Percentiles rank a stretch among this genome's conserved stretches.
Conservation (phyloP, 2,888 invertebrate genomes). For the Candidula unifasciata region DNA sequence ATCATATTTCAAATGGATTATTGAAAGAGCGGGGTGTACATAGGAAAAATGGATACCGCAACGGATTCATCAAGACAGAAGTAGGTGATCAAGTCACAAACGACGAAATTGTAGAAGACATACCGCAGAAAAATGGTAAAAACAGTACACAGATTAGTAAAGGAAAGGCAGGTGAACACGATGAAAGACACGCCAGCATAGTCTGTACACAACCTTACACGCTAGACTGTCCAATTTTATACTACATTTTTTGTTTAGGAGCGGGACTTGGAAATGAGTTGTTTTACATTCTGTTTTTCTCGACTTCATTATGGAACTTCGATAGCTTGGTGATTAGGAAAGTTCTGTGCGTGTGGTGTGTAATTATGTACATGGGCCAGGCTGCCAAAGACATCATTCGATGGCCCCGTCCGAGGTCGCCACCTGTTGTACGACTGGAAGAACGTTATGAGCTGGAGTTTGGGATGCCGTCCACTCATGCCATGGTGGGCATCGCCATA, state of each 20-base stretch:
- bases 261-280: conserved; percentile 93
- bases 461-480: conserved; percentile 96
- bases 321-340: conserved; percentile 91
- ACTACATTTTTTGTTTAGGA: conserved; percentile 89
- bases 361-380: conserved; percentile 81
- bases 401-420: conserved; percentile 87
- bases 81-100: neutral
- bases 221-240: conserved; percentile 82
- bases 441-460: conserved; percentile 93
- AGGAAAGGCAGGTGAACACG: neutral
- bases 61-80: neutral
- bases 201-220: conserved; percentile 52
- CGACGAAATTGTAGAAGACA: neutral
- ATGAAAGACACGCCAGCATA: neutral
- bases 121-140: neutral
- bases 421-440: conserved; percentile 90
- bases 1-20: conserved; percentile 26
- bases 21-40: conserved; percentile 4
- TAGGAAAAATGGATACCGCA: conserved; percentile 25
- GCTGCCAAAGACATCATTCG: conserved; percentile 89
- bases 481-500: conserved; percentile 92
- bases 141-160: too few relatives aligned
- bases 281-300: conserved; percentile 93
- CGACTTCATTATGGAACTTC: conserved; percentile 96
- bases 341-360: conserved; percentile 80